Conservation (phyloP, 2,888 invertebrate species). For the Mythimna albipuncta region DNA sequence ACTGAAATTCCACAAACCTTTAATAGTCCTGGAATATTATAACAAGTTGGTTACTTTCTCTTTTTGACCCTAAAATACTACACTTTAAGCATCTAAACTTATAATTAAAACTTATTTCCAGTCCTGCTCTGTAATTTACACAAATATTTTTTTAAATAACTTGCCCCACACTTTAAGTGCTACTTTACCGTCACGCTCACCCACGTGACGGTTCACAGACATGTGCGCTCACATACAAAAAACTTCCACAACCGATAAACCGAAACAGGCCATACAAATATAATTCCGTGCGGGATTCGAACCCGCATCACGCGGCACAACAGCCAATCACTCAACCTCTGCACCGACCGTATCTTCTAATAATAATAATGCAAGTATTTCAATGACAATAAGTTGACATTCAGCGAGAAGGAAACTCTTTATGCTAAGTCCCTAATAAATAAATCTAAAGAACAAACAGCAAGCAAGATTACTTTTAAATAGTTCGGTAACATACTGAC, state of each 20-base stretch:
- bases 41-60: neutral
- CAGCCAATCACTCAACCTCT: too few species aligned
- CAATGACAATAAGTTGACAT: neutral
- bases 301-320: too few species aligned
- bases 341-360: too few species aligned
- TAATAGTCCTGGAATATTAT: too few species aligned
- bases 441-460: slow-evolving; percentile 1
- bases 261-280: too few species aligned
- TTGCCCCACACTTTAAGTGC: too few species aligned
- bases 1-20: neutral
- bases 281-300: too few species aligned
- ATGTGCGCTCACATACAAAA: too few species aligned
- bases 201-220: too few species aligned
- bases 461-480: neutral
- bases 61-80: neutral
- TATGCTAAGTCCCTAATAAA: neutral
- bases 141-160: too few species aligned
- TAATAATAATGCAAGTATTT: neutral
- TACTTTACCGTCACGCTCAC: too few species aligned
- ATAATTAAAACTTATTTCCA: neutral
- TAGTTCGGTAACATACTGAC: neutral
- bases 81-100: neutral
- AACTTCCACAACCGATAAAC: too few species aligned
- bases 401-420: neutral
- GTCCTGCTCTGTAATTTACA: neutral